These are phyloP conservation scores for Apamea sordens DNA, from an alignment of 2,888 invertebrate species.

Conservation along the genomic window DNA sequence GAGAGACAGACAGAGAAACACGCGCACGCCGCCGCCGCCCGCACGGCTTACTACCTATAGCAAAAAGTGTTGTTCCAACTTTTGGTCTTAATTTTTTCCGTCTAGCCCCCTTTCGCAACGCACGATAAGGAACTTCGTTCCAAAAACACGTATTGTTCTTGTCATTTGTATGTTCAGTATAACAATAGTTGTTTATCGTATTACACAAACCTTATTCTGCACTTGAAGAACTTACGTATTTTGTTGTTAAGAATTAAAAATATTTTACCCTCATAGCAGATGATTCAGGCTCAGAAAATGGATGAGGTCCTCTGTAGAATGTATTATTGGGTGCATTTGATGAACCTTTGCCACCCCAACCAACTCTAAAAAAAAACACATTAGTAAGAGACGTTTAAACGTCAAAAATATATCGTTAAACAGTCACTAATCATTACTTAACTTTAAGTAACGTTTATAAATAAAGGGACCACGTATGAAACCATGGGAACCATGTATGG, in stretches of 20 bases:
- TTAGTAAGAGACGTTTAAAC: background rate
- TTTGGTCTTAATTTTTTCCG: no score
- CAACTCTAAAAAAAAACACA: constrained; percentile 70
- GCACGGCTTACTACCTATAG: no score
- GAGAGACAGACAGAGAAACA: no score
- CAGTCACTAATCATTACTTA: no score
- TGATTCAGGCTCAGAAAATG: constrained; percentile 86
- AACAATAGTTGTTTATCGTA: background rate
- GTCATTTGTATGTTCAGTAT: background rate
- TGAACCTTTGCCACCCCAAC: constrained; percentile 84
- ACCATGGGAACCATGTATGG: background rate
- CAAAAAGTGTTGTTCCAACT: no score
- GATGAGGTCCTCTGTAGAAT: constrained; percentile 80
- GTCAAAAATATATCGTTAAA: background rate
- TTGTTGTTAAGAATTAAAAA: constrained; percentile 1
- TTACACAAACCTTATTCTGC: background rate
- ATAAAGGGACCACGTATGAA: no score
- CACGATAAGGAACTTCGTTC: no score
- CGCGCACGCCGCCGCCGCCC: no score
- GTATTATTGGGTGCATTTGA: constrained; percentile 77
- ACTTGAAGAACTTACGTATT: background rate
- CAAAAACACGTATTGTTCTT: background rate
- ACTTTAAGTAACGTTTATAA: no score
- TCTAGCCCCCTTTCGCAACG: no score
- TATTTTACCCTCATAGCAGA: constrained; percentile 79